Evolutionary conservation across 2,797 vertebrate species (phyloP).

Genomic region (Erethizon dorsatum): DNA sequence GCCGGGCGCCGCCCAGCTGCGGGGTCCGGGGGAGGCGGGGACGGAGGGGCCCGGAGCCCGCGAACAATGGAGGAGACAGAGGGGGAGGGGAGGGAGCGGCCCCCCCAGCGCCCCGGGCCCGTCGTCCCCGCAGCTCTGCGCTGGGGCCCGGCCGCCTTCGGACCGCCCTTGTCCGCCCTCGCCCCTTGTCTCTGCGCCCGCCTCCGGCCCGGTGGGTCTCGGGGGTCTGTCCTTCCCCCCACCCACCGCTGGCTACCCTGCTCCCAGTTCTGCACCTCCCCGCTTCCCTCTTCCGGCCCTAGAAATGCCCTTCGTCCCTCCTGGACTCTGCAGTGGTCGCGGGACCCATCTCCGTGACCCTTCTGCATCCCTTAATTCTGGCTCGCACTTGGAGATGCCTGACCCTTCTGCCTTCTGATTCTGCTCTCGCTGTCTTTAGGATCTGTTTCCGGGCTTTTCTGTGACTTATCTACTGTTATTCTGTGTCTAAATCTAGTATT

Average conservation of each 20-base stretch:
- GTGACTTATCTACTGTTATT: neutral
- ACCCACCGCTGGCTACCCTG: neutral
- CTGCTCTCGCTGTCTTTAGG: neutral
- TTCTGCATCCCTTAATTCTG: neutral
- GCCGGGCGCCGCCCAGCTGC: conserved; percentile 84
- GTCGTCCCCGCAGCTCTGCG: conserved; percentile 2
- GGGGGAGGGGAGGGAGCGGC: conserved; percentile 83
- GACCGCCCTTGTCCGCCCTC: neutral
- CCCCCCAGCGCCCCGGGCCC: conserved; percentile 73
- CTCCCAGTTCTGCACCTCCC: neutral
- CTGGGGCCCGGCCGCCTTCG: conserved; percentile 46
- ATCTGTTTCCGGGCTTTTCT: neutral
- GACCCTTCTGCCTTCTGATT: neutral
- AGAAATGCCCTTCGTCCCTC: conserved; percentile 1
- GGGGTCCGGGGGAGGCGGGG: conserved; percentile 83
- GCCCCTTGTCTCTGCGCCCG: conserved; percentile 17
- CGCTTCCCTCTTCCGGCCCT: neutral
- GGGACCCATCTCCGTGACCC: conserved; percentile 58
- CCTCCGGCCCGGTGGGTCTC: neutral
- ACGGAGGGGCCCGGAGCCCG: conserved; percentile 81
- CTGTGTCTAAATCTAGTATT: neutral
- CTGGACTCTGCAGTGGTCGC: neutral
- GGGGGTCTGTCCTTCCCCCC: neutral
- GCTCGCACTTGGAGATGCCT: neutral
- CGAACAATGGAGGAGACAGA: conserved; percentile 85